Percentiles rank a stretch among this genome's conserved stretches.
phyloP scores from a whole-genome alignment of 2,797 vertebrate species.

The Rhynchotus rufescens region DNA sequence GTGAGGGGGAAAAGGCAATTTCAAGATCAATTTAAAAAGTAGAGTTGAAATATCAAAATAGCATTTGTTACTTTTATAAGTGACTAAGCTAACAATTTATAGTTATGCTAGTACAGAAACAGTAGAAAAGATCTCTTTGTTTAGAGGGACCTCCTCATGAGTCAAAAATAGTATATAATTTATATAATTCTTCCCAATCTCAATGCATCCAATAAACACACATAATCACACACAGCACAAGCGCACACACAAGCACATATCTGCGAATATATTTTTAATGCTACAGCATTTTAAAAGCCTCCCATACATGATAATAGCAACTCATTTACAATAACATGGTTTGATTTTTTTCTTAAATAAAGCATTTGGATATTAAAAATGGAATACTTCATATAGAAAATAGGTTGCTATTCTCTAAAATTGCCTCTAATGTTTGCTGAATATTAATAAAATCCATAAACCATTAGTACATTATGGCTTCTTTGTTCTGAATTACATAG shows the following conservation, averaged over 20 bases:
- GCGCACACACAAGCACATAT: background rate
- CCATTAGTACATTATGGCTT: slow-evolving; percentile 81
- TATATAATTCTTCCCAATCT: background rate
- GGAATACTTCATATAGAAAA: slow-evolving; percentile 77
- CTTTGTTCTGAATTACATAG: slow-evolving; percentile 84
- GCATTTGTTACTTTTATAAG: background rate
- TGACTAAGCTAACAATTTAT: background rate
- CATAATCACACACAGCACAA: background rate
- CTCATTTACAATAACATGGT: slow-evolving; percentile 33
- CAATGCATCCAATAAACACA: background rate
- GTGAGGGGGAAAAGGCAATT: slow-evolving; percentile 7
- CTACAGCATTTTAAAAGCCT: slow-evolving; percentile 28
- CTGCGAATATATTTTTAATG: slow-evolving; percentile 11
- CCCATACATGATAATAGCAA: slow-evolving; percentile 32
- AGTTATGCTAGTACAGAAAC: background rate
- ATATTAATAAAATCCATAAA: slow-evolving; percentile 86
- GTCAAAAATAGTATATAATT: background rate
- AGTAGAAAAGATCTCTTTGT: slow-evolving; percentile 20
- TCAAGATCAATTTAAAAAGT: slow-evolving; percentile 26
- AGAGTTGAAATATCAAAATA: background rate
- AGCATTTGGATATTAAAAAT: slow-evolving; percentile 63
- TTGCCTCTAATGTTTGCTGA: slow-evolving; percentile 78
- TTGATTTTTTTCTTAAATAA: slow-evolving; percentile 77
- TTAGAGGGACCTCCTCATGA: background rate
- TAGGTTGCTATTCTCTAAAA: slow-evolving; percentile 74